Percentiles rank a stretch among this genome's conserved stretches.
These are phyloP conservation scores for Cephalopterus ornatus DNA, from an alignment of 2,113 vertebrate species.

Conservation along the genomic window DNA sequence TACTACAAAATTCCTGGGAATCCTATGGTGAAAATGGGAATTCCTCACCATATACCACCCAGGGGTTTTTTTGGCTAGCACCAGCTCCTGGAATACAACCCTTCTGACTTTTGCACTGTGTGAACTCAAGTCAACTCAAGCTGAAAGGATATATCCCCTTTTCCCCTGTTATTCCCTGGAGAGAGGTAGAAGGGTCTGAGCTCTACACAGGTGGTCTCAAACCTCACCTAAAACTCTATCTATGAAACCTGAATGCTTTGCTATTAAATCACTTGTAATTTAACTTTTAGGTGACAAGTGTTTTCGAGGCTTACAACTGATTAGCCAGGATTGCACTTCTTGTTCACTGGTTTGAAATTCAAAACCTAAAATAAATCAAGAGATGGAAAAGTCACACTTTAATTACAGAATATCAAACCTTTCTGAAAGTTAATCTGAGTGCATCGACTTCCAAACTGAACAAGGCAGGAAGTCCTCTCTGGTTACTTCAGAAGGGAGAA, in stretches of 20 bases:
- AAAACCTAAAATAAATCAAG: background rate
- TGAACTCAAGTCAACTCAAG: background rate
- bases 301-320: background rate
- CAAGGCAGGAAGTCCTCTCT: background rate
- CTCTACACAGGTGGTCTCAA: background rate
- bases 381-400: background rate
- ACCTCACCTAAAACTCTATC: background rate
- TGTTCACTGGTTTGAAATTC: background rate
- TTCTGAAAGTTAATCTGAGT: background rate
- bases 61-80: background rate
- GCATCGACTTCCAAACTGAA: background rate
- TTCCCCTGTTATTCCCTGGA: background rate
- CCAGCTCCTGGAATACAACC: background rate
- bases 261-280: background rate
- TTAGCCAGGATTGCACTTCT: background rate
- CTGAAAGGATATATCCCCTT: background rate
- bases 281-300: background rate
- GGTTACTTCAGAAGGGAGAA: background rate
- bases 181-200: fast-evolving
- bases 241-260: background rate
- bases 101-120: background rate
- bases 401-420: background rate
- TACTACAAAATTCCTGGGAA: background rate
- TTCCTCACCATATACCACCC: background rate
- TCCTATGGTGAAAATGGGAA: background rate